Evolutionary conservation across 2,797 vertebrate genomes (phyloP).

Genomic region (Catharus ustulatus): DNA sequence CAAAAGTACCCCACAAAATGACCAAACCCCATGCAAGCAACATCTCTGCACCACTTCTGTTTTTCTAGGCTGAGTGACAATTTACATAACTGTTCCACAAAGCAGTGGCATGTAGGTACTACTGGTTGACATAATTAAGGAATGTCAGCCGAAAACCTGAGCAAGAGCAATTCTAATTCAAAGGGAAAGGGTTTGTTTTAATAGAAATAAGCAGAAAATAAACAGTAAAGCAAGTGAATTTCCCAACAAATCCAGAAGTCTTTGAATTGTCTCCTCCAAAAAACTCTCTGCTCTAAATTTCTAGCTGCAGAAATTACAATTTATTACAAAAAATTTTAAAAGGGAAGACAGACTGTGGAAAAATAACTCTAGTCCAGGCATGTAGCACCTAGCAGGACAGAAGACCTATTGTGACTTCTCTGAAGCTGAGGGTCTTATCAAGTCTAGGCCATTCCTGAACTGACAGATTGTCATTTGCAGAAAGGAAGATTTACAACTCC

Average conservation of each 20-base stretch:
- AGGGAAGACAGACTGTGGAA: background rate
- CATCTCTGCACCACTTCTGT: background rate
- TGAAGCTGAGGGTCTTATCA: background rate
- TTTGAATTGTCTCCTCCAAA: background rate
- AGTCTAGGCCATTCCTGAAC: background rate
- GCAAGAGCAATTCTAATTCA: background rate
- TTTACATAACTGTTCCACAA: background rate
- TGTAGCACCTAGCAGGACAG: fast-evolving
- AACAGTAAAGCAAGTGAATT: background rate
- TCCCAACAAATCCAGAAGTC: background rate
- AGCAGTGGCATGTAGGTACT: background rate
- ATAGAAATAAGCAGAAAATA: background rate
- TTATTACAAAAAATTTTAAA: background rate
- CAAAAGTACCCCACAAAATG: background rate
- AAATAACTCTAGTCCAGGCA: background rate
- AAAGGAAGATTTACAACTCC: background rate
- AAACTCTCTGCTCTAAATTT: background rate
- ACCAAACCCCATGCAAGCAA: background rate
- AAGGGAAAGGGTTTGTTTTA: background rate
- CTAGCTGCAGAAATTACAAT: background rate
- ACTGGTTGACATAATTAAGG: background rate
- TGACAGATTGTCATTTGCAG: background rate
- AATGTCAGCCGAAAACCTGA: background rate
- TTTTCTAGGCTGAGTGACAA: background rate
- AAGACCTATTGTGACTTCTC: fast-evolving